These are phyloP conservation scores for Semicossyphus pulcher DNA, from an alignment of 2,113 vertebrate genomes.

Conservation along the genomic window DNA sequence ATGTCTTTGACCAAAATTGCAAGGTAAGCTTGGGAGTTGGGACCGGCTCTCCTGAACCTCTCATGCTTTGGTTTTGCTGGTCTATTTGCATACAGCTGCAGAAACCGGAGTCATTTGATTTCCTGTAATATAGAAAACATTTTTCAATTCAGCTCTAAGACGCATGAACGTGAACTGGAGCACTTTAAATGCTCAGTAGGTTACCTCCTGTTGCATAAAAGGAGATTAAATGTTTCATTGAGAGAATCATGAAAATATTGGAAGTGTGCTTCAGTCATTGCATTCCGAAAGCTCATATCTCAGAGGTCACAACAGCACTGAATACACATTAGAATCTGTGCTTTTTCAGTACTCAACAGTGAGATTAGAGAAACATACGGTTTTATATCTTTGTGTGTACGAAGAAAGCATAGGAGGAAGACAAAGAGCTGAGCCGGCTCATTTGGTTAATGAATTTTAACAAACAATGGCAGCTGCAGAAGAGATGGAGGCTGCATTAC, in stretches of 20 bases:
- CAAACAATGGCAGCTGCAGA: slow-evolving; percentile 2
- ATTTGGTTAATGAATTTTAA: neutral
- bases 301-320: neutral
- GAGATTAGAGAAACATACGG: neutral
- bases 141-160: slow-evolving; percentile 8
- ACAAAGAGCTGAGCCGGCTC: neutral
- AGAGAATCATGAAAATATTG: neutral
- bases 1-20: too few species aligned
- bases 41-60: neutral
- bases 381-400: neutral
- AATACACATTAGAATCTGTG: neutral
- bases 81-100: neutral
- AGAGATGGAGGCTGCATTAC: neutral
- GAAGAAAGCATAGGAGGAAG: neutral
- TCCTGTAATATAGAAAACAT: neutral
- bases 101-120: neutral
- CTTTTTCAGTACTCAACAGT: neutral
- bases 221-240: neutral
- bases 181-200: slow-evolving; percentile 1
- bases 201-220: neutral
- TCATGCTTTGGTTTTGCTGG: neutral
- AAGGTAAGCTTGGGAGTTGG: neutral
- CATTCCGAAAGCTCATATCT: neutral
- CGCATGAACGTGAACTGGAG: neutral
- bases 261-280: neutral